phyloP scores from a whole-genome alignment of 2,113 vertebrate species.

The Sebastes schlegelii region DNA sequence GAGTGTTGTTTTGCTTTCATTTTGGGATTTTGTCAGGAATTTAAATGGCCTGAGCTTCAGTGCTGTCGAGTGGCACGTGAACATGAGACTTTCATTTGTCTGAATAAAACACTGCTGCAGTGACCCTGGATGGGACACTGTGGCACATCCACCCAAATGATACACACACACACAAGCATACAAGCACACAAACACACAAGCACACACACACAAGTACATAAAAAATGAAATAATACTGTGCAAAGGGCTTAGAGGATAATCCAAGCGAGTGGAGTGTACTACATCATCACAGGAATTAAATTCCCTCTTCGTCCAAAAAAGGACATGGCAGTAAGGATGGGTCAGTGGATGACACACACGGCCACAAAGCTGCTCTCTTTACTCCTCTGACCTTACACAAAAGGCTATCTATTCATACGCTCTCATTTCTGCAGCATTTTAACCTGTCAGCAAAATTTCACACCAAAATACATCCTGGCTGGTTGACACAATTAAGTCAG shows the following conservation, averaged over 20 bases:
- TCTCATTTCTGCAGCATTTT: not conserved
- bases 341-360: constrained; percentile 55
- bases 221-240: constrained; percentile 80
- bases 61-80: constrained; percentile 22
- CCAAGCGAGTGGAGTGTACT: constrained; percentile 74
- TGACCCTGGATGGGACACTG: constrained; percentile 41
- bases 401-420: not conserved
- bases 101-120: constrained; percentile 49
- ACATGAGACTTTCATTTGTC: constrained; percentile 61
- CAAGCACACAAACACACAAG: constrained; percentile 21
- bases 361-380: constrained; percentile 52
- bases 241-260: constrained; percentile 84
- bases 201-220: constrained; percentile 48
- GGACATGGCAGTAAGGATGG: constrained; percentile 62
- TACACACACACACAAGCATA: constrained; percentile 20
- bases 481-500: not conserved
- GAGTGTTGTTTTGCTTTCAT: constrained; percentile 50
- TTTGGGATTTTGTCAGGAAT: constrained; percentile 68
- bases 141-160: constrained; percentile 37
- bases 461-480: not conserved
- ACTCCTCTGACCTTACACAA: constrained; percentile 5
- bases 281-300: constrained; percentile 80
- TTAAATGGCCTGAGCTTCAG: constrained; percentile 50
- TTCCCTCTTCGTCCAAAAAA: constrained; percentile 76
- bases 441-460: not conserved